These are phyloP conservation scores for Pogonomyrmex californicus DNA, from an alignment of 1,140 invertebrate genomes.

Conservation along the genomic window DNA sequence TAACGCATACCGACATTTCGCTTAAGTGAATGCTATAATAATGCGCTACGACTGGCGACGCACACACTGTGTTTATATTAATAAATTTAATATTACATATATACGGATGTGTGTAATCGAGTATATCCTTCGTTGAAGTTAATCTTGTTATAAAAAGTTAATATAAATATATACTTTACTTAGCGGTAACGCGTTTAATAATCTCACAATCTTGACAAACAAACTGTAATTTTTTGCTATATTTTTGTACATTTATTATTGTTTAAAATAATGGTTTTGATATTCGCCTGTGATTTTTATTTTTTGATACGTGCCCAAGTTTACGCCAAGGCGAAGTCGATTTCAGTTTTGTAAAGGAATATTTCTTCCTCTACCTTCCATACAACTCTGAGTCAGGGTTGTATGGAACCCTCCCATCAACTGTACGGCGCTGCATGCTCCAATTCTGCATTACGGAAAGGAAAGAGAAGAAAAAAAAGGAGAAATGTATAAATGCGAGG, in stretches of 20 bases:
- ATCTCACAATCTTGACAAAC: background rate
- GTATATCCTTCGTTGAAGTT: background rate
- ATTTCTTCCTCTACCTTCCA: background rate
- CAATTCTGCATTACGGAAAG: constrained; percentile 28
- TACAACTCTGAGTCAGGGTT: background rate
- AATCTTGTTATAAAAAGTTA: background rate
- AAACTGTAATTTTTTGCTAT: background rate
- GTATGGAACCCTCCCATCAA: background rate
- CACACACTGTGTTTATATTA: background rate
- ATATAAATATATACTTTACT: background rate
- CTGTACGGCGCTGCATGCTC: background rate
- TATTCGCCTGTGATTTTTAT: background rate
- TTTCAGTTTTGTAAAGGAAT: background rate
- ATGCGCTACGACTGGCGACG: background rate
- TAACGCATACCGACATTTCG: background rate
- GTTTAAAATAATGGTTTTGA: background rate
- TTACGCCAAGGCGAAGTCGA: background rate
- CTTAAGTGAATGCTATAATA: background rate
- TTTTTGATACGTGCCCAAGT: background rate
- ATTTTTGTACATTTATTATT: background rate
- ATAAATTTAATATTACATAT: constrained; percentile 9
- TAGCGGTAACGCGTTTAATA: background rate
- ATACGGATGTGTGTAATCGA: background rate
- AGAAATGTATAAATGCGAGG: background rate
- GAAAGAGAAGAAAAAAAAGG: background rate